Evolutionary conservation across 1,140 invertebrate genomes (phyloP), one percentile per base, ranked within the genome.

Genomic region (Bombus terrestris): DNA sequence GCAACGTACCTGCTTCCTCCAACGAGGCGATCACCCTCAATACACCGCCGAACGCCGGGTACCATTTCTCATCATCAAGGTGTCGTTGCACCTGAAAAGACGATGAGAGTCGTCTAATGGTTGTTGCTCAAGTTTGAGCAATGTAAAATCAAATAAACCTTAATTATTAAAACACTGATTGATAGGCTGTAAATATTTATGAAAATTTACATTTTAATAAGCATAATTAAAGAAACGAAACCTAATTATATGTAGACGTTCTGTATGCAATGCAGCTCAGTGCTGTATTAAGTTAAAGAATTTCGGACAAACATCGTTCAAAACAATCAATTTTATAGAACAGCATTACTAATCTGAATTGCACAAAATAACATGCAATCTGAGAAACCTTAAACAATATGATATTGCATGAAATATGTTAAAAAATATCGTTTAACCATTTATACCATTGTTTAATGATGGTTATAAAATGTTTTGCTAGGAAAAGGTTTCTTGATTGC

Each of bases 1-100:
- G 5, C 5, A 5, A 81, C 13, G 32, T 83, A 87, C 96, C 96
- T 83, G 95, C 93, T 81, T 92, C 93, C 91, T 96, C 95, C 32
- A 96, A 93, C 12, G 96, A 95, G 9, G 95, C 95, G 37, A 96
- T 95, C 76, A 97, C 94, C 88, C 96, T 93, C 32, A 96, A 91
- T 39, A 96, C 92, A 32, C 96, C 96, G 0, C 96, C 96, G 80
- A 96, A 97, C 43, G 96, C 96, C 10, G 96, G 94, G 88, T 96
- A 97, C 91, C 96, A 95, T 88, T 96, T 96, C 43, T 96, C 96
- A 85, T 97, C 96, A 47, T 94, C 89, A 35, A 97, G 93, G 86
- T 95, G 96, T 25, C 95, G 95, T n/a, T 95, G 93, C 2, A 97
- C 95, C 87, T 96, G 66, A 0, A 86, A 77, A 9, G 8, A 47